phyloP scores from a whole-genome alignment of 2,797 vertebrate species.

The Syngnathus rostellatus region DNA sequence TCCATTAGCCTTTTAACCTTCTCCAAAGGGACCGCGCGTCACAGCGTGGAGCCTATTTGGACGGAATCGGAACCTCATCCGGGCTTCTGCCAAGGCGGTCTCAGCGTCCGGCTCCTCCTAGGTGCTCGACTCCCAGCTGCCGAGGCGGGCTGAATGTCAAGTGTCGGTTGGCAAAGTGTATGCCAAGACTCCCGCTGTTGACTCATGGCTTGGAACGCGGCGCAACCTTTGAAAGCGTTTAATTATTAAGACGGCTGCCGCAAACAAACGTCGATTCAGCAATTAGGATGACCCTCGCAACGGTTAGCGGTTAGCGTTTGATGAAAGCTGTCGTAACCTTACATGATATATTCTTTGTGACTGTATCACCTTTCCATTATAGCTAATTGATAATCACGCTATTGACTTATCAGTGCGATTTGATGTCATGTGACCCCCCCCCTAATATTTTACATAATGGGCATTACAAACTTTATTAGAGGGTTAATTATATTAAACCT shows the following conservation, averaged over 20 bases:
- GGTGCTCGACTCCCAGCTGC: conserved; percentile 19
- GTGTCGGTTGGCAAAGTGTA: conserved; percentile 21
- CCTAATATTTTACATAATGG: neutral
- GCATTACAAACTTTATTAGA: neutral
- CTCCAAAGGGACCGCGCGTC: neutral
- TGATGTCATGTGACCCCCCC: neutral
- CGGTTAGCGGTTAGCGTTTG: neutral
- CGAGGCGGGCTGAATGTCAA: conserved; percentile 24
- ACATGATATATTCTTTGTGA: neutral
- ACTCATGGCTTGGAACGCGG: conserved; percentile 16
- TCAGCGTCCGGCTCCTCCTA: neutral
- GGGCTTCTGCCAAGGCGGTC: conserved; percentile 1
- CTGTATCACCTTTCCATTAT: neutral
- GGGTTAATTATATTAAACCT: neutral
- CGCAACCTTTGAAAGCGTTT: conserved; percentile 21
- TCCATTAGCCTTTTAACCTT: conserved; percentile 3
- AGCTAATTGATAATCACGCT: neutral
- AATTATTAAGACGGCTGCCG: conserved; percentile 27
- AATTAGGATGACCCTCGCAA: conserved; percentile 6
- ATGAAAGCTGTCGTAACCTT: neutral
- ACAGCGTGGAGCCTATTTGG: neutral
- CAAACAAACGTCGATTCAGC: conserved; percentile 10
- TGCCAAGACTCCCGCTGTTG: conserved; percentile 27
- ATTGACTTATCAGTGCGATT: neutral
- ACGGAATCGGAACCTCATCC: neutral